phyloP scores from a whole-genome alignment of 2,113 vertebrate genomes.

The Sorex araneus region DNA sequence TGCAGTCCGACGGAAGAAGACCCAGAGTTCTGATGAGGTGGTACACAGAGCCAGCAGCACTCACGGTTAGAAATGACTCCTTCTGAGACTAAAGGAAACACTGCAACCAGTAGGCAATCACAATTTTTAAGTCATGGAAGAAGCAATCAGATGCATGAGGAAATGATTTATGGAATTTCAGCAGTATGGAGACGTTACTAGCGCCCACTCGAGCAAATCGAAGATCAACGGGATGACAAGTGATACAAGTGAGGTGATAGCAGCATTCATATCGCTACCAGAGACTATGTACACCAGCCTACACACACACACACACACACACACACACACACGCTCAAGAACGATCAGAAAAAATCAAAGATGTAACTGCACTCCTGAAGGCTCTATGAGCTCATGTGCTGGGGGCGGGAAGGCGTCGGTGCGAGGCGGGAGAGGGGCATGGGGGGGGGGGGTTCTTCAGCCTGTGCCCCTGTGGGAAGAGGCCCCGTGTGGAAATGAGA shows the following conservation, averaged over 20 bases:
- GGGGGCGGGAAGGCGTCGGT: too few species aligned
- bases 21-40: not conserved
- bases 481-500: too few species aligned
- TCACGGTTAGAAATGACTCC: not conserved
- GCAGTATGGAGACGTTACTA: too few species aligned
- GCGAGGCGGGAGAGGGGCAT: too few species aligned
- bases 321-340: not conserved
- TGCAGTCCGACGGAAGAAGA: not conserved
- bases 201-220: too few species aligned
- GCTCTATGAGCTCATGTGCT: too few species aligned
- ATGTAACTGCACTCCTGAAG: too few species aligned
- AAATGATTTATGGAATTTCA: not conserved
- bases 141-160: not conserved
- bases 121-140: not conserved
- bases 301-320: not conserved
- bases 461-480: too few species aligned
- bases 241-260: too few species aligned
- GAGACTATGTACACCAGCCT: not conserved
- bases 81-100: slow-evolving; percentile 6
- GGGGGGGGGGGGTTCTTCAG: too few species aligned
- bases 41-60: not conserved
- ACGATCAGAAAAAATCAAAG: not conserved
- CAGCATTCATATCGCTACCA: not conserved
- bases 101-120: not conserved
- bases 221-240: too few species aligned